Conservation (phyloP, 2,113 vertebrate genomes). For the Prunella himalayana region DNA sequence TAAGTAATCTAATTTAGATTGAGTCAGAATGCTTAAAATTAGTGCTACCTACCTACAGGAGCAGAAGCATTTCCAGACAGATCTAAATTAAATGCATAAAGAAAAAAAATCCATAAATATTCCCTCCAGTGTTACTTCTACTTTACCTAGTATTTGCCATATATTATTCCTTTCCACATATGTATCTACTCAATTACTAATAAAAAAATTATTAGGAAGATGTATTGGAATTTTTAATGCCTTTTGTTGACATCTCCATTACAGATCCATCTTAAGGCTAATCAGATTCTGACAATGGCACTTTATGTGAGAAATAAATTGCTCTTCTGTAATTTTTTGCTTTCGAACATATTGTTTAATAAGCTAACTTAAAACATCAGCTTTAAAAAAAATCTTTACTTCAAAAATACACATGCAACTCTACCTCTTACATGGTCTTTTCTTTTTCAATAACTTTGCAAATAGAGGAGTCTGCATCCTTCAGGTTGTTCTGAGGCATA, state of each 20-base stretch:
- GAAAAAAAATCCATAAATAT: constrained; percentile 9
- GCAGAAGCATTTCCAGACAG: constrained; percentile 2
- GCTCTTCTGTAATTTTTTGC: neutral
- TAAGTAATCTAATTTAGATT: neutral
- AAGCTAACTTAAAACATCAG: neutral
- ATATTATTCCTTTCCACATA: neutral
- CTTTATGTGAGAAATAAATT: neutral
- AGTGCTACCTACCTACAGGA: neutral
- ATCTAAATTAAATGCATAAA: constrained; percentile 15
- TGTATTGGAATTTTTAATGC: constrained; percentile 14
- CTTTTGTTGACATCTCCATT: neutral
- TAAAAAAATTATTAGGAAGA: neutral
- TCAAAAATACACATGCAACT: neutral
- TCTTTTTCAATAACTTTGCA: neutral
- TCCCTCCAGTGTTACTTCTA: neutral
- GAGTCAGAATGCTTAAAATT: constrained; percentile 22
- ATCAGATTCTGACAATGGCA: neutral
- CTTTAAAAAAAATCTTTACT: neutral
- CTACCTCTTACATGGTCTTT: neutral
- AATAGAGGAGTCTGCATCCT: neutral
- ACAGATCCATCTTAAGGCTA: neutral
- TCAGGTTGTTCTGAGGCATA: constrained; percentile 50
- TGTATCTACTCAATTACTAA: neutral
- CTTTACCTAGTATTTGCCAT: neutral
- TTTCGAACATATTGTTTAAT: neutral